These are phyloP conservation scores for Bimastos eiseni DNA, from an alignment of 2,888 invertebrate species.

Conservation along the genomic window DNA sequence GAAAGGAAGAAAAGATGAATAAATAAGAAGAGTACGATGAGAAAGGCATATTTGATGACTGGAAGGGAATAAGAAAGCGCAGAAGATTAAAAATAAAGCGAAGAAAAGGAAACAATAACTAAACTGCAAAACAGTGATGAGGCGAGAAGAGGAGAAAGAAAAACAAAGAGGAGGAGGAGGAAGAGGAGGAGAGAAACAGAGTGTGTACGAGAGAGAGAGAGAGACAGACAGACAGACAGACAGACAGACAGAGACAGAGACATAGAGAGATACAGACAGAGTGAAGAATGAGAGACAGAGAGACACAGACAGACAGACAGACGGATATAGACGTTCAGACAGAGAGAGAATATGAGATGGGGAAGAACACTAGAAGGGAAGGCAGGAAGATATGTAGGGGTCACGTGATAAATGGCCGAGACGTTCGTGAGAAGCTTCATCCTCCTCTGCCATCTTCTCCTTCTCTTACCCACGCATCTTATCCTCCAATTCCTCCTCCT, in stretches of 20 bases:
- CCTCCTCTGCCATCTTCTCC: neutral
- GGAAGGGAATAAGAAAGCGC: too few relatives aligned
- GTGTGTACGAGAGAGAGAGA: too few relatives aligned
- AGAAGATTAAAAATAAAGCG: too few relatives aligned
- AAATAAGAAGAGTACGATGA: too few relatives aligned
- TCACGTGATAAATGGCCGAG: neutral
- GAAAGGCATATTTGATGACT: too few relatives aligned
- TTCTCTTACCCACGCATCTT: neutral
- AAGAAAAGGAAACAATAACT: too few relatives aligned
- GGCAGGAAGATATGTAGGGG: neutral
- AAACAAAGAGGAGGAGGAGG: too few relatives aligned
- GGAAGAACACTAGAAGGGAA: neutral
- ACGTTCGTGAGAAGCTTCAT: neutral
- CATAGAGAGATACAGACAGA: neutral
- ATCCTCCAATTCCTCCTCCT: neutral
- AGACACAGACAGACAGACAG: neutral
- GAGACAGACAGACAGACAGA: too few relatives aligned
- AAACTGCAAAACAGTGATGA: too few relatives aligned
- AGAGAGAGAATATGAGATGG: neutral
- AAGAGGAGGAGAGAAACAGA: too few relatives aligned
- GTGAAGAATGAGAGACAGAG: too few relatives aligned
- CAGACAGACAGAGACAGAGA: neutral
- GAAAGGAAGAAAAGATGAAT: neutral
- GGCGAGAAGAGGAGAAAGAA: too few relatives aligned
- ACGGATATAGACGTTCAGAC: neutral